A percentile compares a stretch with the other conserved stretches of the same genome.
These are phyloP conservation scores for Ametastegia equiseti DNA, from an alignment of 2,888 invertebrate species.

Conservation along the genomic window DNA sequence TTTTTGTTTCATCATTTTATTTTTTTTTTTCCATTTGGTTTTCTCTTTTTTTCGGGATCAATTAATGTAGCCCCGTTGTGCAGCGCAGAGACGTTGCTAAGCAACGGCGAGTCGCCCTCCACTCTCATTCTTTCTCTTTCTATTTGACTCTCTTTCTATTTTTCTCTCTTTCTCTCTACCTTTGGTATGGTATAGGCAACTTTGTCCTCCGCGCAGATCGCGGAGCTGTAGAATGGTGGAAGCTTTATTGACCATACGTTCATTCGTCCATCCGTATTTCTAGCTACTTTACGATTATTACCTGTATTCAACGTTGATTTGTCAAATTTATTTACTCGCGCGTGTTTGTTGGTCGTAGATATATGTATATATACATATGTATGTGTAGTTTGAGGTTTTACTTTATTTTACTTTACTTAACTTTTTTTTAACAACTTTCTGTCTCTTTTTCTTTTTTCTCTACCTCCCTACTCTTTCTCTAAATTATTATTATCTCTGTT, in stretches of 20 bases:
- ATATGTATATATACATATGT: no score
- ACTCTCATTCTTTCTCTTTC: conserved; percentile 1
- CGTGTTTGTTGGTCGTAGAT: neutral
- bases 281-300: neutral
- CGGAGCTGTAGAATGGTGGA: conserved; percentile 22
- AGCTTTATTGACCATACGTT: conserved; percentile 49
- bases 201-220: conserved; percentile 29
- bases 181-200: conserved; percentile 45
- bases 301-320: neutral
- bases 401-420: no score
- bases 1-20: conserved; percentile 58
- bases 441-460: neutral
- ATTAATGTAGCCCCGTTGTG: conserved; percentile 50
- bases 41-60: conserved; percentile 45
- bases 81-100: conserved; percentile 47
- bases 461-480: neutral
- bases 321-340: neutral
- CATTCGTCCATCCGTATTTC: neutral
- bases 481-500: conserved; percentile 11
- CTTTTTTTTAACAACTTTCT: no score
- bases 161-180: no score
- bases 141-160: neutral
- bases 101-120: conserved; percentile 41
- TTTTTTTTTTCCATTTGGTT: conserved; percentile 23
- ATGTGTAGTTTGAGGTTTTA: no score